Evolutionary conservation across 2,888 invertebrate species (phyloP), one percentile per base, ranked within the genome.

Genomic region (Meandrusa payeni): DNA sequence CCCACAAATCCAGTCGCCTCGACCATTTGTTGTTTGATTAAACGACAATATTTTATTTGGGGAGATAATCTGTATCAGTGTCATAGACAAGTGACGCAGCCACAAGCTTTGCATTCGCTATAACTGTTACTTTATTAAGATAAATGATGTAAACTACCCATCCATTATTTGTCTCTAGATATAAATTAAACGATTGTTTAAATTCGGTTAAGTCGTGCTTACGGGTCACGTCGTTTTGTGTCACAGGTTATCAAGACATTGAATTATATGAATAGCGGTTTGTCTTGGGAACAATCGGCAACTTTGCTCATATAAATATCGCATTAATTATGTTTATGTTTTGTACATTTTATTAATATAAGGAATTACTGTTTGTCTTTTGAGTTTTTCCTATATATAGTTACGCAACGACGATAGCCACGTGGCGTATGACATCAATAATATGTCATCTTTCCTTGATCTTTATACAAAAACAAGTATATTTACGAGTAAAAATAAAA

Each of bases 1-100:
- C 54, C 65, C 60, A 67, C 59, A 73, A 76, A 76, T 80, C 73
- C 66, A 52, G 57, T 58, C 55, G 54, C 60, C 59, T 61, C 54
- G 54, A 59, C 60, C 52, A 51, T 65, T 69, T 66, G 62, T 71
- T 61, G 62, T 72, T 70, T 67, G 66, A 56, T 58, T 54, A 43
- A 50, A 36, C 40, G 50, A 34, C 53, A 53, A 55, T 56, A 48
- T 55, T 55, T 57, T 50, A 50, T 46, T 45, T 43, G 32, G 36
- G n/a, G 33, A 48, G 47, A 47, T 55, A 45, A 43, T 48, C 41
- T 46, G 42, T 23, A 31, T 27, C 17, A 32, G 26, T 23, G 22
- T 24, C 31, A 34, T 11, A 37, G 24, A 31, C 31, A 37, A 11
- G n/a, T 34, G 34, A 9, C 41, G 10, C 29, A 12, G 7, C 9